phyloP scores from a whole-genome alignment of 2,888 invertebrate genomes.

The Punctoribates punctum region DNA sequence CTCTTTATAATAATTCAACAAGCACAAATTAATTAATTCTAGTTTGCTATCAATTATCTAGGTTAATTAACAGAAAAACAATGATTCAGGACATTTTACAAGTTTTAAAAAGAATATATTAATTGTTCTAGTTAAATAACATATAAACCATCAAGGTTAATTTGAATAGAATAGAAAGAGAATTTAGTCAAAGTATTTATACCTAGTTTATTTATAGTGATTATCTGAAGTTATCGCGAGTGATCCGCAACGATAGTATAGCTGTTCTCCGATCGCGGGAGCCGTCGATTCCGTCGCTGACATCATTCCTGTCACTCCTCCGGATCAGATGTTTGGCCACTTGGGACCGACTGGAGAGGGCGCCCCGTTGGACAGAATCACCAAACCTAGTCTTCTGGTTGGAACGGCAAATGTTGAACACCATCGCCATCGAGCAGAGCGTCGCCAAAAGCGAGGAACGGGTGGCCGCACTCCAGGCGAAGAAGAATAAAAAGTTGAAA shows the following conservation, averaged over 20 bases:
- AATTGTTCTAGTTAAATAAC: too few species aligned
- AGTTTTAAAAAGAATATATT: too few species aligned
- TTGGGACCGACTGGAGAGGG: constrained; percentile 36
- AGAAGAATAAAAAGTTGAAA: neutral
- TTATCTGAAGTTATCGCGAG: neutral
- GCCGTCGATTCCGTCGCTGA: constrained; percentile 13
- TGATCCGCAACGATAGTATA: constrained; percentile 4
- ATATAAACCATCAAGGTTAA: too few species aligned
- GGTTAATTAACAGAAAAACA: too few species aligned
- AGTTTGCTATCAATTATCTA: too few species aligned
- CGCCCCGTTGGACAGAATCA: constrained; percentile 15
- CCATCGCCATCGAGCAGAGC: neutral
- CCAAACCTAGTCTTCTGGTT: neutral
- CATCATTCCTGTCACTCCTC: constrained; percentile 22
- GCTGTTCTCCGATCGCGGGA: constrained; percentile 10
- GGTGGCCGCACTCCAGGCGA: neutral
- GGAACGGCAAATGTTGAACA: neutral
- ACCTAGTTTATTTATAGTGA: neutral
- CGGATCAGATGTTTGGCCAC: constrained; percentile 34
- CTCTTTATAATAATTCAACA: too few species aligned
- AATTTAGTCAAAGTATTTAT: too few species aligned
- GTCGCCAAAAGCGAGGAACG: neutral
- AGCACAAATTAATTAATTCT: too few species aligned
- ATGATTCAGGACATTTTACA: too few species aligned
- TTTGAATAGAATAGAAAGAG: too few species aligned